Conservation (phyloP, 92 coral and sea anemone species). For the Porites rus region DNA sequence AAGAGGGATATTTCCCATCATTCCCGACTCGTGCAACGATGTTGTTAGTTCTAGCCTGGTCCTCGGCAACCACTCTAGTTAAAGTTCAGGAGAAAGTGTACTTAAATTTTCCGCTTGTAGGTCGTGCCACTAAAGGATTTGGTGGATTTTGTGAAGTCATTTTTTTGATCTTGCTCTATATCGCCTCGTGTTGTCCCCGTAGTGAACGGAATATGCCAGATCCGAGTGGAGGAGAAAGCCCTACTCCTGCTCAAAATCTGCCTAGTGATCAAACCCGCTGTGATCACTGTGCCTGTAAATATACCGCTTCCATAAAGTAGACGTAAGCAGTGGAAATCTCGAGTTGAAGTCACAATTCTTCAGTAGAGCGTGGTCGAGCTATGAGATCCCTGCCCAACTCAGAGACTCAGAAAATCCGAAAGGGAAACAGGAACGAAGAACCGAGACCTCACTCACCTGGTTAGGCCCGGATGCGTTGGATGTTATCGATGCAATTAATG, state of each 20-base stretch:
- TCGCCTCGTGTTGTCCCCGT: too few relatives aligned
- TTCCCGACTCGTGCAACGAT: too few relatives aligned
- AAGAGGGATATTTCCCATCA: too few relatives aligned
- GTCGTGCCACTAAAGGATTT: not conserved
- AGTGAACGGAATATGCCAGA: not conserved
- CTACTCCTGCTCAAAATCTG: not conserved
- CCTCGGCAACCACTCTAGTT: too few relatives aligned
- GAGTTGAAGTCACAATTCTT: conserved; percentile 17
- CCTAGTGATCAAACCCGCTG: not conserved
- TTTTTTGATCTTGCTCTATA: not conserved
- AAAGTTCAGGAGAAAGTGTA: not conserved
- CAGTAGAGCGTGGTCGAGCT: conserved; percentile 30
- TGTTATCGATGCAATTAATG: conserved; percentile 40
- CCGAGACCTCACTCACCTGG: too few relatives aligned
- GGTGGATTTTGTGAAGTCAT: not conserved
- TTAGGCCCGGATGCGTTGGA: conserved; percentile 59
- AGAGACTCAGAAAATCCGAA: conserved; percentile 31
- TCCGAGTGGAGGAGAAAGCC: not conserved
- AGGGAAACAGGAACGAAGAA: conserved; percentile 22
- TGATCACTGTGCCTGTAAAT: conserved; percentile 41
- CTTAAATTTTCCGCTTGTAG: not conserved
- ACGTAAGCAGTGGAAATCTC: conserved; percentile 35
- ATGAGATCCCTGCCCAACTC: conserved; percentile 30
- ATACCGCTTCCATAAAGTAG: conserved; percentile 30
- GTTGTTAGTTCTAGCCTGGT: too few relatives aligned